Percentiles rank a stretch among this genome's conserved stretches.
Conservation (phyloP, 30 jellyfish, hydroid and myxozoan species). For the Euphysa ruthae region DNA sequence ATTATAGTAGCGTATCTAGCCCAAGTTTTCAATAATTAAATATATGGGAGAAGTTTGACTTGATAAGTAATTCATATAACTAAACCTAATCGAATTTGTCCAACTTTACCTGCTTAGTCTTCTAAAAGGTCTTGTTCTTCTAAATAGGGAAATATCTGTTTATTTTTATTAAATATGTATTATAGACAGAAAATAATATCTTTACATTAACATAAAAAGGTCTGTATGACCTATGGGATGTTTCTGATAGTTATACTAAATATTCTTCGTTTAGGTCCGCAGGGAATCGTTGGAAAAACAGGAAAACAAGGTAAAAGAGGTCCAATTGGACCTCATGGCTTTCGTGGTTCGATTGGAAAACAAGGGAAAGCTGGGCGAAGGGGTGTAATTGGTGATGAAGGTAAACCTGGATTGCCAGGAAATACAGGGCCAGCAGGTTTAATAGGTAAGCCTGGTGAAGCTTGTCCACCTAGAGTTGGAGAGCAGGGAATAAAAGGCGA, state of each 20-base stretch:
- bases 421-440: background rate
- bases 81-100: no score
- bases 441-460: background rate
- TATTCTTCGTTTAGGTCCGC: background rate
- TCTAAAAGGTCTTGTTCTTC: no score
- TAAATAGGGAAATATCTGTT: no score
- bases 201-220: background rate
- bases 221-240: background rate
- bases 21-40: no score
- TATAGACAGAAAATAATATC: no score
- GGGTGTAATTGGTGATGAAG: background rate
- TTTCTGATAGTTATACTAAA: background rate
- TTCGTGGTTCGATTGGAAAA: background rate
- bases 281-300: background rate
- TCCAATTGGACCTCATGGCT: background rate
- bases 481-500: background rate
- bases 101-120: no score
- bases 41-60: no score
- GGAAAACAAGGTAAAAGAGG: background rate
- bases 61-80: no score
- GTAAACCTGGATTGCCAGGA: background rate
- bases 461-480: background rate
- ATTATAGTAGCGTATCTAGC: no score
- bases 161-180: no score
- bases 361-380: background rate